Base-by-base conservation (phyloP, 1,140 invertebrate species). In the Fopius arisanus region DNA sequence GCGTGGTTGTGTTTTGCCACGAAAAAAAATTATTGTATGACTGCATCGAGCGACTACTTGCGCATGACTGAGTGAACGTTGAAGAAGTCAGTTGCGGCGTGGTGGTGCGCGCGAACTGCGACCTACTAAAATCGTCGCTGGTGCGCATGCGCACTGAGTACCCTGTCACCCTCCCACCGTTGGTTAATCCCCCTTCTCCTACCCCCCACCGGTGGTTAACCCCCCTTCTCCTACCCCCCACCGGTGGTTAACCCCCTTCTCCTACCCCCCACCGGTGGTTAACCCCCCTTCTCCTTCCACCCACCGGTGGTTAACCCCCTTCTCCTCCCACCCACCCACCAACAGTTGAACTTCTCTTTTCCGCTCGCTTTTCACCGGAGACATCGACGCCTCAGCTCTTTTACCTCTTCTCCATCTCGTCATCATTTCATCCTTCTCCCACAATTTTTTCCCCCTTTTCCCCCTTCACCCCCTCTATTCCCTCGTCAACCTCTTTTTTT, bases 71-170 rank as follows among this genome's bases (percentile, higher is more conserved):
- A 79, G 75, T 72, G 69, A 48, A 73, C 26, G 43, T 43, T 51
- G 67, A 26, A 29, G 31, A 16, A 51, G 41, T 31, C 37, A 37
- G 26, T 54, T 21, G 62, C 33, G 69, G 66, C 75, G 75, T 76
- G 75, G 72, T 72, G 73, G 73, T 77, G 76, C 75, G 75, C 75
- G 70, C 76, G 73, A 78, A 41, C 73, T 73, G 70, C 81, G 84
- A 85, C 82, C 84, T 85, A 85, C 83, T 83, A 82, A 84, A 72
- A 73, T 43, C 70, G 33, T 72, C 10, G 10, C 21, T 41, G 48
- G 23, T 66, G 79, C 81, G 78, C 81, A 80, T 80, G 81, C 80
- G 80, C 77, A 63, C 26, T 5, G 12, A 54, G 67, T 29, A 29
- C 16, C 14, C 29, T n/a, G 29, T 28, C 72, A 31, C 29, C 48